Base-by-base conservation (phyloP, 1,140 invertebrate genomes). In the Drosophila auraria region DNA sequence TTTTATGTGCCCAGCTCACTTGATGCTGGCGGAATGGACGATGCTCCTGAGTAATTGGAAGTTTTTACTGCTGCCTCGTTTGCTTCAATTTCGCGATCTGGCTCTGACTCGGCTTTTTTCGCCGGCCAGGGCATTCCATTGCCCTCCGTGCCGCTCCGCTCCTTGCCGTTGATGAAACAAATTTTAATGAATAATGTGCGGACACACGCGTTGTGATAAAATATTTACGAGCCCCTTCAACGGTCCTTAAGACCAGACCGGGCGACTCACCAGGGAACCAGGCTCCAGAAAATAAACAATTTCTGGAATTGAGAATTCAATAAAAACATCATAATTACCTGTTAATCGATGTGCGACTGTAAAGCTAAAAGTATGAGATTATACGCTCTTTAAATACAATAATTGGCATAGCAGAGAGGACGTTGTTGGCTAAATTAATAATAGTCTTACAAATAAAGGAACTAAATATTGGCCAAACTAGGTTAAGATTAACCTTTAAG, bases 171-270 rank as follows among this genome's bases (percentile, higher is more conserved):
- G 78, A 89, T 83, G 78, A 68, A 84, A 81, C 81, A 87, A 87
- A 87, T 87, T 87, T 87, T 87, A 87, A 87, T 87, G 86, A 87
- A 87, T 87, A 89, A 87, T 87, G 83, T 87, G 83, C 78, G 83
- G 83, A 83, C 79, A 89, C 84, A 89, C 83, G 82, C 81, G 78
- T 75, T 83, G 72, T 66, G 77, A 83, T 87, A 69, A 87, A 87
- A 87, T 78, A 87, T 87, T 83, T 68, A 87, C 74, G 73, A 23
- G 49, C 69, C 44, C 69, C 69, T 53, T 51, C 51, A 61, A 65
- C 54, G 64, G 64, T 53, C 63, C 77, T 78, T 81, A 64, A 38
- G 60, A 38, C 54, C 42, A 38, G 60, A 38, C 54, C 42, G 17
- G 15, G 8, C 14, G 17, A 20, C 20, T 50, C 36, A 11, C 12